A percentile compares a stretch with the other conserved stretches of the same genome.
Evolutionary conservation across 2,797 vertebrate genomes (phyloP).

Genomic region (Erpetoichthys calabaricus): DNA sequence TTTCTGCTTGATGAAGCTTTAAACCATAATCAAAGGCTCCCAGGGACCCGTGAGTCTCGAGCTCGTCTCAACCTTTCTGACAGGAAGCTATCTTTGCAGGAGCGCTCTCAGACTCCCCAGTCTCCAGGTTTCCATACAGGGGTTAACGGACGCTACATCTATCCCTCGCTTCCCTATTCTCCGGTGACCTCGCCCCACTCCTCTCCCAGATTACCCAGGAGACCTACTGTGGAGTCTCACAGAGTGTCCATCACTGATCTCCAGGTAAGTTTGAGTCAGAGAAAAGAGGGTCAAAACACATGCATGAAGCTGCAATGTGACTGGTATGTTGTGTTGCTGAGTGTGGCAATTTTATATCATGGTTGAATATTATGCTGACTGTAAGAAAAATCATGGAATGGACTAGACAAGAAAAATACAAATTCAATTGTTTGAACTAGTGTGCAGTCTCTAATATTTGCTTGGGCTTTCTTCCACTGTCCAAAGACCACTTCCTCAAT

Average conservation of each 20-base stretch:
- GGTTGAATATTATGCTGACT: too few species aligned
- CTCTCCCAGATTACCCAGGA: conserved; percentile 74
- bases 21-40: conserved; percentile 19
- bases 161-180: conserved; percentile 71
- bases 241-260: conserved; percentile 87
- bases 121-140: conserved; percentile 47
- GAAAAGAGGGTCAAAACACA: too few species aligned
- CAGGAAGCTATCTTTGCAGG: conserved; percentile 84
- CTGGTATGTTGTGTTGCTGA: too few species aligned
- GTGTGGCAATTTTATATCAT: too few species aligned
- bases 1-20: conserved; percentile 44
- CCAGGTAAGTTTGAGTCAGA: conserved; percentile 55
- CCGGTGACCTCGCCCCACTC: conserved; percentile 82
- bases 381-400: too few species aligned
- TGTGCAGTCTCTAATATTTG: too few species aligned
- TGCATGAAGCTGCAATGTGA: too few species aligned
- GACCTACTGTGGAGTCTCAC: conserved; percentile 89
- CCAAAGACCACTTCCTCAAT: too few species aligned
- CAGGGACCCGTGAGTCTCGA: conserved; percentile 36
- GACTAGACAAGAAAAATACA: too few species aligned
- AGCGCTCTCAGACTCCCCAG: conserved; percentile 50
- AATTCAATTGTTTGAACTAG: too few species aligned
- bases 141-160: conserved; percentile 62
- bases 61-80: conserved; percentile 58
- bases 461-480: too few species aligned